Evolutionary conservation across 1,140 invertebrate genomes (phyloP).

Genomic region (Diachasma alloeum): DNA sequence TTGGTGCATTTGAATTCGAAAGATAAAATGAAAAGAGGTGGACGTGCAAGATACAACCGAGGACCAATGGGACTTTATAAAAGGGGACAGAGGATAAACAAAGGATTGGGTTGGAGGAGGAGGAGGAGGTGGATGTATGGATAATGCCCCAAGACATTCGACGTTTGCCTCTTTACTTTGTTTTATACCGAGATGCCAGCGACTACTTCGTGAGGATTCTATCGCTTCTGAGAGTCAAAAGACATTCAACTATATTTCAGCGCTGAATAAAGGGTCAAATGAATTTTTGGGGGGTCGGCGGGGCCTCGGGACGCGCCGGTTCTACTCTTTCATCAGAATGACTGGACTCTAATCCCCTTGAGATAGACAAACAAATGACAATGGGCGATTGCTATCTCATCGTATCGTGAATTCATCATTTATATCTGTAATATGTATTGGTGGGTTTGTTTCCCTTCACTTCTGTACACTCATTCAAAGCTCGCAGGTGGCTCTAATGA

Average conservation of each 20-base stretch:
- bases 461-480: not conserved
- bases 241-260: not conserved
- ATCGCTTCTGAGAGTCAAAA: not conserved
- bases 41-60: constrained; percentile 20
- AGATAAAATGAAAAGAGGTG: constrained; percentile 45
- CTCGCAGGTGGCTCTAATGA: constrained; percentile 50
- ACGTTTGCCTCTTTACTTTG: not conserved
- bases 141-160: not conserved
- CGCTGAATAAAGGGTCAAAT: not conserved
- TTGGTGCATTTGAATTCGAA: constrained; percentile 51
- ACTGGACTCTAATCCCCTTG: constrained; percentile 44
- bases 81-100: constrained; percentile 24
- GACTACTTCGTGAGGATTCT: constrained; percentile 4
- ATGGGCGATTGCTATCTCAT: constrained; percentile 51
- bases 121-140: not conserved
- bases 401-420: constrained; percentile 15
- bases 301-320: constrained; percentile 23
- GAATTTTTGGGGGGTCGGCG: constrained; percentile 12
- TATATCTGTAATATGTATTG: constrained; percentile 20
- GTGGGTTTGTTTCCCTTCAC: constrained; percentile 22
- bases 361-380: constrained; percentile 62
- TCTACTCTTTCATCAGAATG: constrained; percentile 44
- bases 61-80: constrained; percentile 26
- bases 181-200: not conserved
- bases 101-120: not conserved